Conservation (phyloP, 2,888 invertebrate species). For the Hypolimnas misippus region DNA sequence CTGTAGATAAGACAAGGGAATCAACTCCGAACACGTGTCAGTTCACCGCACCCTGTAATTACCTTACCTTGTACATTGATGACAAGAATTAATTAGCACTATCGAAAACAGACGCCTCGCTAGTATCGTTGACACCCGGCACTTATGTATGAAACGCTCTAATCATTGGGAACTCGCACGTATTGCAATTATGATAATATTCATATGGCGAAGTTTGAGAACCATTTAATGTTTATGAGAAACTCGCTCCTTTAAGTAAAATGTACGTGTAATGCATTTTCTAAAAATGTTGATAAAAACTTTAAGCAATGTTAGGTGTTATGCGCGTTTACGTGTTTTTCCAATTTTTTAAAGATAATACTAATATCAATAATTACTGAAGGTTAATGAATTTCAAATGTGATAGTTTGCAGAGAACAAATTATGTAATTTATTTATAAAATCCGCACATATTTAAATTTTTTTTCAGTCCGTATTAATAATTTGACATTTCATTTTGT, state of each 20-base stretch:
- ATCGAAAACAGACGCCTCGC: slow-evolving; percentile 59
- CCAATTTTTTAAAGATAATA: too few species aligned
- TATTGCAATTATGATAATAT: slow-evolving; percentile 9
- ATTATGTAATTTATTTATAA: too few species aligned
- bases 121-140: slow-evolving; percentile 38
- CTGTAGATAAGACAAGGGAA: slow-evolving; percentile 41
- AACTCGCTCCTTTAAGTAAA: background rate
- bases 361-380: too few species aligned
- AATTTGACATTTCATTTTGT: too few species aligned
- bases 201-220: background rate
- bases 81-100: slow-evolving; percentile 68
- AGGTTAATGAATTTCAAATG: too few species aligned
- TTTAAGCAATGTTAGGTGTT: too few species aligned
- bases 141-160: slow-evolving; percentile 30
- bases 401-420: too few species aligned
- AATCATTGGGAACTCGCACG: slow-evolving; percentile 15
- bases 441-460: too few species aligned
- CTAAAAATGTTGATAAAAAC: background rate
- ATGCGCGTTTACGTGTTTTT: too few species aligned
- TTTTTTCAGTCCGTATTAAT: too few species aligned
- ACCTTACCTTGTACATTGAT: slow-evolving; percentile 61
- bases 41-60: slow-evolving; percentile 63
- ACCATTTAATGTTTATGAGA: background rate
- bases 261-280: background rate
- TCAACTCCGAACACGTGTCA: slow-evolving; percentile 55